Percentiles rank a stretch among this genome's conserved stretches.
These are phyloP conservation scores for Clunio marinus DNA, from an alignment of 2,888 invertebrate species.

Conservation along the genomic window DNA sequence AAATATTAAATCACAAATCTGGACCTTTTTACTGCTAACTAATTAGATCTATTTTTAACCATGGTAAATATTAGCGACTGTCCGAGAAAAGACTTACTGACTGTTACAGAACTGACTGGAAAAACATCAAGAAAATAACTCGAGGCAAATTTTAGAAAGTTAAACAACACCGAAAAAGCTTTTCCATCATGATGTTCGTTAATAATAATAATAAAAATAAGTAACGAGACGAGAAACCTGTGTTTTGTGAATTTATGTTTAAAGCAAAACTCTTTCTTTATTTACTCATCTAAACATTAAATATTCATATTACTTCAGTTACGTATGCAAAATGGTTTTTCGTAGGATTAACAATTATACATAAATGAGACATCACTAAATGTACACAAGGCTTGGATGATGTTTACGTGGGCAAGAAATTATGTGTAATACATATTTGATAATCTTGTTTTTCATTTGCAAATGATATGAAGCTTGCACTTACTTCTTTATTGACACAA, in stretches of 20 bases:
- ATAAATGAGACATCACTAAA: constrained; percentile 24
- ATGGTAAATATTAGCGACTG: too few species aligned
- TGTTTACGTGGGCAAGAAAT: neutral
- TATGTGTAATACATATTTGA: neutral
- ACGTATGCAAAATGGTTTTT: neutral
- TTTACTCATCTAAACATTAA: constrained; percentile 16
- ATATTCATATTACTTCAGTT: constrained; percentile 13
- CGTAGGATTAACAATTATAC: constrained; percentile 17
- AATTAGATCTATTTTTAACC: too few species aligned
- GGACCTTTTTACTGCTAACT: neutral
- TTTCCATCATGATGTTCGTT: too few species aligned
- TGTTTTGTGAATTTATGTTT: neutral
- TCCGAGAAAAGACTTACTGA: too few species aligned
- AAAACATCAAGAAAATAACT: neutral
- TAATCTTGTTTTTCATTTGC: constrained; percentile 11
- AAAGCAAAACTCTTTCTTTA: neutral
- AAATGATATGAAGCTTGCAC: constrained; percentile 10
- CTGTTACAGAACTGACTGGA: neutral
- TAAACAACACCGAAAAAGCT: too few species aligned
- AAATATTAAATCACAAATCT: too few species aligned
- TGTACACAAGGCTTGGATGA: neutral
- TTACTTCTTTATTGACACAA: neutral
- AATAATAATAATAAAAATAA: too few species aligned
- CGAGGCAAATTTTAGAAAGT: neutral
- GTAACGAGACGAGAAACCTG: neutral